phyloP scores from a whole-genome alignment of 1,140 invertebrate species.

The Drosophila orena region DNA sequence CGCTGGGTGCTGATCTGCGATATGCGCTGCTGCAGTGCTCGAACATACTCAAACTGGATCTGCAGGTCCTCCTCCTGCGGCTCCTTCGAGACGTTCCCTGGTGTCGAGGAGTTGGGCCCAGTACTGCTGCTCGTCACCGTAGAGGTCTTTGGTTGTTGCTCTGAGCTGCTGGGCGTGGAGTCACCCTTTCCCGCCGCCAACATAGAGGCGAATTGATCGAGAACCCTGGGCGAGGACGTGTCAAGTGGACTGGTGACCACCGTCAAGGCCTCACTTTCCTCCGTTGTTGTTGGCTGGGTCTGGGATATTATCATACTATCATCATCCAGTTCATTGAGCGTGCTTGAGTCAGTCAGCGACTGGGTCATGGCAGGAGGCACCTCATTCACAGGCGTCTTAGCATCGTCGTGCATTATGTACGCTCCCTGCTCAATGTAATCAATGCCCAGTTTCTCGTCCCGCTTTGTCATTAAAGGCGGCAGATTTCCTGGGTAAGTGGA shows the following conservation, averaged over 20 bases:
- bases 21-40: slow-evolving; percentile 89
- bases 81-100: slow-evolving; percentile 54
- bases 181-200: slow-evolving; percentile 57
- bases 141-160: slow-evolving; percentile 76
- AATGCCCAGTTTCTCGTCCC: slow-evolving; percentile 82
- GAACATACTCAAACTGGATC: slow-evolving; percentile 87
- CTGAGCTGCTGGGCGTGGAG: slow-evolving; percentile 78
- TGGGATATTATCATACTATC: slow-evolving; percentile 86
- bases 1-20: slow-evolving; percentile 90
- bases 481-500: neutral
- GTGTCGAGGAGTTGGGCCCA: slow-evolving; percentile 39
- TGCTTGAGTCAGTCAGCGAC: slow-evolving; percentile 78
- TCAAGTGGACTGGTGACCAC: slow-evolving; percentile 86
- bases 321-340: slow-evolving; percentile 86
- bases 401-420: slow-evolving; percentile 79
- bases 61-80: slow-evolving; percentile 59
- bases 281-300: slow-evolving; percentile 86
- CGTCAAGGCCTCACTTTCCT: slow-evolving; percentile 86
- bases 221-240: slow-evolving; percentile 75
- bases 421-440: slow-evolving; percentile 87
- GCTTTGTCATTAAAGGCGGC: slow-evolving; percentile 56
- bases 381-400: slow-evolving; percentile 84
- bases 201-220: slow-evolving; percentile 66
- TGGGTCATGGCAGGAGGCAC: slow-evolving; percentile 67
- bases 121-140: slow-evolving; percentile 57